Evolutionary conservation across 2,888 invertebrate genomes (phyloP), one percentile per base, ranked within the genome.

Genomic region (Cantharis flavilabris): DNA sequence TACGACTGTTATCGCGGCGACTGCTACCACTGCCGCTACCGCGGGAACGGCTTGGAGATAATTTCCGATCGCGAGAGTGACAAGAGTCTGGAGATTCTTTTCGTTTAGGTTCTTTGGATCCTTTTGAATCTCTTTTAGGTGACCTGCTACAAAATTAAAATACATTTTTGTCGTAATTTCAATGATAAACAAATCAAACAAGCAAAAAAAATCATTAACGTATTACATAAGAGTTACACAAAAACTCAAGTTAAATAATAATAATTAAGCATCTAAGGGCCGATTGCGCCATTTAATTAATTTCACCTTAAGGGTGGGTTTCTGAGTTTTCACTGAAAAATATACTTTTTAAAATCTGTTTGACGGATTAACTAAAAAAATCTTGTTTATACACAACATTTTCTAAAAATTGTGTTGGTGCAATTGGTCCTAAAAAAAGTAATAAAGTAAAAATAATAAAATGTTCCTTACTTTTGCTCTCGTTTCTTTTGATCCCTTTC

Each of bases 31-130:
- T 83, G 70, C 83, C 83, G n/a, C 80, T 83, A 64, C 83, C 83
- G 76, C 86, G 86, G 28, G 85, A 83, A 72, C 86, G 82, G 71
- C 82, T 83, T 3, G 87, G 87, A 3, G 88, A 86, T 4, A 81
- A 69, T 81, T 87, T 86, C 70, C 86, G 82, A 74, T 88, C 88
- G 30, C 87, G 85, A 5, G 88, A 88, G 83, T 86, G 87, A 7
- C 82, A 83, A 1, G 88, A 87, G 82, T 89, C 89, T 1, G 89
- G 89, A 2, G 88, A 87, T 72, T 88, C 89, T 71, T 87, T 85
- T 76, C 86, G 87, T 78, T 88, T 88, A 2, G 77, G 63, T 72
- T 88, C 88, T 75, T 86, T 85, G 0, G 79, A 76, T 7, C 82
- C 80, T 14, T 84, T 80, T 28, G 79, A 81, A 20, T 88, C 88